phyloP scores from a whole-genome alignment of 2,888 invertebrate genomes.

The Lepidonotus clava region DNA sequence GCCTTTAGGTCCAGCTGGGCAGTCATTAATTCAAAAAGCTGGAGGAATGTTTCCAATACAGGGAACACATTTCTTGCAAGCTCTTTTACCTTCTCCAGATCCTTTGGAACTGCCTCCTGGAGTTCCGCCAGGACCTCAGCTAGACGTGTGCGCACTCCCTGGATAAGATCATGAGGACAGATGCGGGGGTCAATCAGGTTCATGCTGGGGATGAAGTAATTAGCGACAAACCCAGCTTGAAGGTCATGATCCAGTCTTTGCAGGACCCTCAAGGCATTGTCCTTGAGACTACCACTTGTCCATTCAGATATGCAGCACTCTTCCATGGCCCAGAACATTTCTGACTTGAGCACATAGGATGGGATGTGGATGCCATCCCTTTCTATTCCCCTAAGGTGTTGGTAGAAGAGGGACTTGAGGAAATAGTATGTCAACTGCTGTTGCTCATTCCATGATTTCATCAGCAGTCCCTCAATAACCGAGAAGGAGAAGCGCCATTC shows the following conservation, averaged over 20 bases:
- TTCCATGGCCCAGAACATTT: not conserved
- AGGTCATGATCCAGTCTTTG: not conserved
- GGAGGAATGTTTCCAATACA: too few relatives aligned
- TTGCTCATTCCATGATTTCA: not conserved
- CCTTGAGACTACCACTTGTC: not conserved
- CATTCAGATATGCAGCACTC: not conserved
- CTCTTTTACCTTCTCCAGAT: conserved; percentile 25
- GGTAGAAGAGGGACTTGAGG: conserved; percentile 19
- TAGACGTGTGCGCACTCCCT: not conserved
- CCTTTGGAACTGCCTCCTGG: not conserved
- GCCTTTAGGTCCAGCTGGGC: too few relatives aligned
- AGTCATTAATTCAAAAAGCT: too few relatives aligned
- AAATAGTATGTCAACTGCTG: not conserved
- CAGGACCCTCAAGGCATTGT: not conserved
- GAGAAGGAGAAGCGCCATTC: not conserved
- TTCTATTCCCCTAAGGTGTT: not conserved
- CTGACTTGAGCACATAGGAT: not conserved
- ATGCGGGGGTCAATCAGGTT: not conserved
- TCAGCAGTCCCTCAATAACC: not conserved
- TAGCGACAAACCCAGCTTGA: not conserved
- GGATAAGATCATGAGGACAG: not conserved
- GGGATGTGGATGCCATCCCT: not conserved
- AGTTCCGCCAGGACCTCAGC: not conserved
- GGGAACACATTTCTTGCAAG: too few relatives aligned
- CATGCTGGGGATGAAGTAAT: not conserved